Evolutionary conservation across 1,140 invertebrate genomes (phyloP).

Genomic region (Pseudomyrmex concolor): DNA sequence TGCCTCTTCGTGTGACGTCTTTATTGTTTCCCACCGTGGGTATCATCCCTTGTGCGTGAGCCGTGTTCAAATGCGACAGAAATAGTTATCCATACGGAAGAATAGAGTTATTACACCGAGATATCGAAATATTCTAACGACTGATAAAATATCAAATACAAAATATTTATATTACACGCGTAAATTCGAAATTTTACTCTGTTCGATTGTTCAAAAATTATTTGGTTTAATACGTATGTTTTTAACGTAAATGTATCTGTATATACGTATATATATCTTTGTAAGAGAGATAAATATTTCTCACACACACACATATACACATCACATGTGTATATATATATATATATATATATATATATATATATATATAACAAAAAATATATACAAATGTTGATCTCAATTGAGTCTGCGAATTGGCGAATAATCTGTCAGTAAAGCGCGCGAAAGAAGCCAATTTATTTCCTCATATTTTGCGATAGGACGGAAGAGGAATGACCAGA

Average conservation of each 20-base stretch:
- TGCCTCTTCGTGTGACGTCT: conserved; percentile 60
- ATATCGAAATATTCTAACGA: conserved; percentile 36
- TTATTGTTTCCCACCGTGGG: conserved; percentile 74
- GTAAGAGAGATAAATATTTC: too few species aligned
- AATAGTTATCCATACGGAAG: background rate
- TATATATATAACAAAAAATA: too few species aligned
- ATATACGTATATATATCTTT: too few species aligned
- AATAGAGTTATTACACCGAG: conserved; percentile 26
- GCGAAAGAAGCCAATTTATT: conserved; percentile 35
- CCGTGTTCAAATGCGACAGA: conserved; percentile 63
- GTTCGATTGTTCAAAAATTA: too few species aligned
- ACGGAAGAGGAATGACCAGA: background rate
- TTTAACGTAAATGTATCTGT: too few species aligned
- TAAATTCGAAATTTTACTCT: too few species aligned
- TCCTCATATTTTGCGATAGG: conserved; percentile 23
- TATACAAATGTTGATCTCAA: background rate
- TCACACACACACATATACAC: too few species aligned
- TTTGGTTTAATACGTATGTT: too few species aligned
- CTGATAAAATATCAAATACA: background rate
- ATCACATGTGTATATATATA: too few species aligned
- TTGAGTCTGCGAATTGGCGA: background rate
- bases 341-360: too few species aligned
- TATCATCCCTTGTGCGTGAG: conserved; percentile 71
- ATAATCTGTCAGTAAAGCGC: conserved; percentile 36
- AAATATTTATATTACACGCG: background rate